Conservation (phyloP, 2,797 vertebrate genomes). For the Brotogeris chrysoptera region DNA sequence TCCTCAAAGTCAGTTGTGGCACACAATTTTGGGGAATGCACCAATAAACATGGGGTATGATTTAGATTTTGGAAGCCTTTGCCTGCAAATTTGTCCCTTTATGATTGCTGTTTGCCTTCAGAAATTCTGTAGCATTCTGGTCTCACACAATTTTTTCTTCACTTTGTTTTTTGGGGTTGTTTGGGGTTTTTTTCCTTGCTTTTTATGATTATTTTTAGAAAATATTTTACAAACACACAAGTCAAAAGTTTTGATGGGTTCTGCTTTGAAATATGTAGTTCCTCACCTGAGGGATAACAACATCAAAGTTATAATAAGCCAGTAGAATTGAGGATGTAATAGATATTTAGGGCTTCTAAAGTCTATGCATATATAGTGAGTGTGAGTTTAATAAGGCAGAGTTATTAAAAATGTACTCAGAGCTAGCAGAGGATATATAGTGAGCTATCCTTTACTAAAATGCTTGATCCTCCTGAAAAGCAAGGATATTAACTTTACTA, state of each 20-base stretch:
- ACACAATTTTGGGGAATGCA: background rate
- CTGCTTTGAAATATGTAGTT: background rate
- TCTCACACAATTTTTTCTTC: background rate
- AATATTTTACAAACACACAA: background rate
- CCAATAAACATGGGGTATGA: accelerated
- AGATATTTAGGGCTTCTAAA: background rate
- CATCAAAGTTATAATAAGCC: background rate
- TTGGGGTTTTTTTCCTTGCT: too few species aligned
- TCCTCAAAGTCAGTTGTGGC: background rate
- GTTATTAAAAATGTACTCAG: background rate
- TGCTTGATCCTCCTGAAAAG: conserved; percentile 53
- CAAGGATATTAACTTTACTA: conserved; percentile 80
- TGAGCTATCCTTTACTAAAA: conserved; percentile 47
- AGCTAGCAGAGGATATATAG: background rate
- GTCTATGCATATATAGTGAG: background rate
- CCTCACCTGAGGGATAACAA: background rate
- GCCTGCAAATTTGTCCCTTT: background rate
- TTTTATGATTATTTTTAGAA: background rate
- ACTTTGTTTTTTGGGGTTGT: accelerated
- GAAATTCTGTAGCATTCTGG: background rate
- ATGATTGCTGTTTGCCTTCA: background rate
- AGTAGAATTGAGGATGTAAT: background rate
- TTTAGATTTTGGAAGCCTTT: background rate
- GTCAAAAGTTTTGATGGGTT: background rate
- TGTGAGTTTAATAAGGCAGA: background rate